These are phyloP conservation scores for Antitype chi DNA, from an alignment of 2,888 invertebrate species.

Conservation along the genomic window DNA sequence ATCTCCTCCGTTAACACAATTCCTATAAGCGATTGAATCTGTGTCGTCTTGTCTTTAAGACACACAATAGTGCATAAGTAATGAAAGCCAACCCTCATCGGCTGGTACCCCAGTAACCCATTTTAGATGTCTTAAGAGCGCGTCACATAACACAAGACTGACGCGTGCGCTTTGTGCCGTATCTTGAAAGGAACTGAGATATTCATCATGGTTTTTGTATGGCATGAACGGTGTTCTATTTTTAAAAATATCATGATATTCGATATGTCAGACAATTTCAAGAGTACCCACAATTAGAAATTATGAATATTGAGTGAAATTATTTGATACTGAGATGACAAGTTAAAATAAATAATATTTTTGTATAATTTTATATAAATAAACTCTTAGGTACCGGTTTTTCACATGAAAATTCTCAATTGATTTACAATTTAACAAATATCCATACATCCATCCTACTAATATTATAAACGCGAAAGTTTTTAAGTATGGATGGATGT, in stretches of 20 bases:
- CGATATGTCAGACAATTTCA: constrained; percentile 16
- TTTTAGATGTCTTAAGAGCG: constrained; percentile 51
- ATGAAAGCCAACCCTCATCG: constrained; percentile 51
- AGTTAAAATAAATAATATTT: no score
- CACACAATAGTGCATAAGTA: constrained; percentile 47
- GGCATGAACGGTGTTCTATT: constrained; percentile 18
- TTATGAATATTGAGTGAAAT: background rate
- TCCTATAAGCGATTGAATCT: constrained; percentile 1
- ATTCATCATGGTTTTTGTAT: constrained; percentile 42
- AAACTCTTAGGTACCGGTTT: background rate
- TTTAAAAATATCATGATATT: constrained; percentile 38
- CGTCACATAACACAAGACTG: constrained; percentile 38
- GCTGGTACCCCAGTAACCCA: constrained; percentile 54
- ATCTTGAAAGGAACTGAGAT: constrained; percentile 55
- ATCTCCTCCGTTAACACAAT: background rate
- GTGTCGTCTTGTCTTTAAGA: constrained; percentile 12
- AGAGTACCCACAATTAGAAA: background rate
- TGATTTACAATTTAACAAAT: no score
- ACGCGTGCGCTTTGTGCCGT: constrained; percentile 56
- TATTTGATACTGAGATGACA: background rate
- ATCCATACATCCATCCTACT: no score
- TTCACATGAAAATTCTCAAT: background rate
- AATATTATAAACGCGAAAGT: no score
- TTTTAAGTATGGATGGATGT: no score
- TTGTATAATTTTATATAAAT: no score